These are phyloP conservation scores for Dexiosoma caninum DNA, from an alignment of 2,888 invertebrate species.

Conservation along the genomic window DNA sequence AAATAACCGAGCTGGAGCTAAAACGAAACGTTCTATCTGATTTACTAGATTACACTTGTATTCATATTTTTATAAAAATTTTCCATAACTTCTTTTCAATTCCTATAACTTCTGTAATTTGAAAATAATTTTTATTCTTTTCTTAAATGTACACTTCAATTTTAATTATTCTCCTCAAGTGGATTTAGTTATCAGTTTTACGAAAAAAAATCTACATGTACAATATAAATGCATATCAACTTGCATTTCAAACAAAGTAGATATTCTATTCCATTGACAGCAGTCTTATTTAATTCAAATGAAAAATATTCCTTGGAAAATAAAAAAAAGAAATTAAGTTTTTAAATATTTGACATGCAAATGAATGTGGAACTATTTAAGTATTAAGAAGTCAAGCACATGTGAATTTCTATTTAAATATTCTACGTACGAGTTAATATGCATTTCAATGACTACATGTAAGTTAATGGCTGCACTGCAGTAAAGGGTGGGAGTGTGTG, in stretches of 20 bases:
- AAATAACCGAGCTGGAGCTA: too few relatives aligned
- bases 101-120: too few relatives aligned
- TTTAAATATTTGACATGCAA: constrained; percentile 48
- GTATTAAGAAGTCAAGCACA: constrained; percentile 10
- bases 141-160: too few relatives aligned
- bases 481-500: too few relatives aligned
- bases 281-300: constrained; percentile 8
- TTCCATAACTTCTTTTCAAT: too few relatives aligned
- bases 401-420: constrained; percentile 1
- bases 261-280: neutral
- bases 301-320: constrained; percentile 1
- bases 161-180: neutral
- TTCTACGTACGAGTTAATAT: neutral
- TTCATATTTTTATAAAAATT: too few relatives aligned
- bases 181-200: neutral
- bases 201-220: neutral
- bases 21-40: too few relatives aligned
- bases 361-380: constrained; percentile 41
- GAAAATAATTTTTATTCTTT: too few relatives aligned
- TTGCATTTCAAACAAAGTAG: neutral
- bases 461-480: too few relatives aligned
- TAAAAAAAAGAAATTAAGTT: neutral
- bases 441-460: too few relatives aligned
- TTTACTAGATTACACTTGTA: too few relatives aligned
- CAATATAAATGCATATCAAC: neutral